A percentile compares a stretch with the other conserved stretches of the same genome.
These are phyloP conservation scores for Puntigrus tetrazona DNA, from an alignment of 2,113 vertebrate species.

Conservation along the genomic window DNA sequence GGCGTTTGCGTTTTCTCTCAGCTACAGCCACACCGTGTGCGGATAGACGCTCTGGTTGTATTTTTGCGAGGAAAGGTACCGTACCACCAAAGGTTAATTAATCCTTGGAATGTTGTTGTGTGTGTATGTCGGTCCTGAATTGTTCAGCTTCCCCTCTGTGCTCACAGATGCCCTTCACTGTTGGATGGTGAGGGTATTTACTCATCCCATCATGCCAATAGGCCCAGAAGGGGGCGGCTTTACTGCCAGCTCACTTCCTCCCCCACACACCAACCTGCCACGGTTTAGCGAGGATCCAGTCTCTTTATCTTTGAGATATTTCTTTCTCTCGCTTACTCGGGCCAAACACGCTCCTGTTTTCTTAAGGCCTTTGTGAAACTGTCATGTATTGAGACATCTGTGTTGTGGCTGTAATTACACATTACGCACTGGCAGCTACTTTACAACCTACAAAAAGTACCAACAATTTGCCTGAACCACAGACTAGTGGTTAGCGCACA, in stretches of 20 bases:
- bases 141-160: constrained; percentile 13
- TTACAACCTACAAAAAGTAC: background rate
- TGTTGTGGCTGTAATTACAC: constrained; percentile 21
- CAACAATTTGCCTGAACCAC: background rate
- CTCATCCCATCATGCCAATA: constrained; percentile 50
- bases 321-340: constrained; percentile 14
- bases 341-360: constrained; percentile 12
- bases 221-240: constrained; percentile 41
- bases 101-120: constrained; percentile 16
- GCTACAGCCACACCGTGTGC: background rate
- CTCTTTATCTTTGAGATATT: constrained; percentile 18
- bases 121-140: constrained; percentile 11
- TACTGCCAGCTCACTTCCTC: constrained; percentile 46
- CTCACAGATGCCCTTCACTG: constrained; percentile 51
- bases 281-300: background rate
- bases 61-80: background rate
- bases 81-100: background rate
- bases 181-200: constrained; percentile 45
- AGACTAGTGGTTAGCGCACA: background rate
- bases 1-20: background rate
- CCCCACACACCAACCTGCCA: constrained; percentile 25
- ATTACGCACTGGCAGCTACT: background rate
- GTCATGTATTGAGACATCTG: constrained; percentile 15
- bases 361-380: constrained; percentile 28
- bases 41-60: background rate